Evolutionary conservation across 2,797 vertebrate genomes (phyloP), one percentile per base, ranked within the genome.

Genomic region (Cyclopterus lumpus): DNA sequence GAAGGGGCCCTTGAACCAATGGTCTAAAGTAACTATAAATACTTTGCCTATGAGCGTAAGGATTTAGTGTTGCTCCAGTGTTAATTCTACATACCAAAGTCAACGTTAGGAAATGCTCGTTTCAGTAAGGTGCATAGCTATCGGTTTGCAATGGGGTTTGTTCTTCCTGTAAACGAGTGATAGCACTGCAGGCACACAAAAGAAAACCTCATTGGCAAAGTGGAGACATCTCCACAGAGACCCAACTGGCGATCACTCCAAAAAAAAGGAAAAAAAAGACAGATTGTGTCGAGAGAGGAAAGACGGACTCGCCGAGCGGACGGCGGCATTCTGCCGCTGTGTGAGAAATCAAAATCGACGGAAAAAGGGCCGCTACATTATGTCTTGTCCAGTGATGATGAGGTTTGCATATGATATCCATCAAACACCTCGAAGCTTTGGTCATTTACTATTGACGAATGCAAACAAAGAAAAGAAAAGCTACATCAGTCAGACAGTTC

Each of bases 61-160:
- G 75, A 72, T 71, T 74, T 77, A 34, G 49, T 74, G 72, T 80
- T 64, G 80, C 83, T 93, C 85, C 85, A 86, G 89, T 85, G 86
- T 88, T 71, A 49, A 67, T 60, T 87, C 87, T 87, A 84, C 88
- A 79, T 16, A 77, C 48, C 75, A 60, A 75, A 77, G 80, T 63
- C 71, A 57, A 69, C 48, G 83, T 80, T 69, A 89, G 85, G 85
- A 92, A 93, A 91, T 78, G 86, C 83, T 91, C 83, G 64, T 80
- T 81, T 77, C 67, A 72, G 82, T 91, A 94, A 95, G 93, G 93
- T 95, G 95, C 95, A 95, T 95, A 95, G 94, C 92, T 91, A 86
- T 86, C 86, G 73, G 89, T 83, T 82, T 91, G 90, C 87, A 85
- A 87, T 81, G 82, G n/a, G 12, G 51, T 24, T 32, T 67, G 53